Percentiles rank a stretch among this genome's conserved stretches.
Evolutionary conservation across 2,113 vertebrate genomes (phyloP).

Genomic region (Terrapene triunguis): DNA sequence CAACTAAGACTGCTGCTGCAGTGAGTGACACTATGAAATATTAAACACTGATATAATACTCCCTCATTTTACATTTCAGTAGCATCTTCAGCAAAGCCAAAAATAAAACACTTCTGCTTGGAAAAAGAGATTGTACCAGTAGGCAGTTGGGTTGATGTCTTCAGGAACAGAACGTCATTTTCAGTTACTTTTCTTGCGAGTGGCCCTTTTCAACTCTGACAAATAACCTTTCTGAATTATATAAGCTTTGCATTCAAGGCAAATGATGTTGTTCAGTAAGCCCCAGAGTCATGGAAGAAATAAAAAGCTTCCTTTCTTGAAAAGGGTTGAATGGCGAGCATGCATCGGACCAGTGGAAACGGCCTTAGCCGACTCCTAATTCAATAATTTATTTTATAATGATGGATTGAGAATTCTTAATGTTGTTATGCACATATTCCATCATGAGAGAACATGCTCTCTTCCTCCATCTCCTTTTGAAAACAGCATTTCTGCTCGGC

Average conservation of each 20-base stretch:
- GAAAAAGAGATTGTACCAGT: background rate
- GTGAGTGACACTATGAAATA: slow-evolving; percentile 38
- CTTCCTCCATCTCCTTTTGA: background rate
- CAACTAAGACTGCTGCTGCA: slow-evolving; percentile 25
- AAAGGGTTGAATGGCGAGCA: slow-evolving; percentile 11
- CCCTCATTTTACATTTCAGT: background rate
- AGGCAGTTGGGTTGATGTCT: background rate
- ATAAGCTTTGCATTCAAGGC: slow-evolving; percentile 56
- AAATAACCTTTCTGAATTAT: slow-evolving; percentile 62
- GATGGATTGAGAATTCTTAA: slow-evolving; percentile 51
- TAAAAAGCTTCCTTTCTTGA: slow-evolving; percentile 61
- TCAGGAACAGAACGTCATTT: slow-evolving; percentile 41
- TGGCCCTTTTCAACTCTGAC: slow-evolving; percentile 26
- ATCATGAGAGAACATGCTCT: background rate
- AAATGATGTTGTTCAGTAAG: slow-evolving; percentile 53
- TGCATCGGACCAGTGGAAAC: background rate
- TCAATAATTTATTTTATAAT: slow-evolving; percentile 50
- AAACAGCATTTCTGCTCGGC: background rate
- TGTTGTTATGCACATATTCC: background rate
- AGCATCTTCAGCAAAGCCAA: background rate
- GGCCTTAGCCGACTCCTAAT: slow-evolving; percentile 47
- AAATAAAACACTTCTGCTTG: background rate
- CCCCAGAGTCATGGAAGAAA: slow-evolving; percentile 60
- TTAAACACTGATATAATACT: slow-evolving; percentile 41
- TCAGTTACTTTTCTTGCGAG: slow-evolving; percentile 25